Conservation (phyloP, 2,113 vertebrate genomes). For the Phoenicopterus ruber region DNA sequence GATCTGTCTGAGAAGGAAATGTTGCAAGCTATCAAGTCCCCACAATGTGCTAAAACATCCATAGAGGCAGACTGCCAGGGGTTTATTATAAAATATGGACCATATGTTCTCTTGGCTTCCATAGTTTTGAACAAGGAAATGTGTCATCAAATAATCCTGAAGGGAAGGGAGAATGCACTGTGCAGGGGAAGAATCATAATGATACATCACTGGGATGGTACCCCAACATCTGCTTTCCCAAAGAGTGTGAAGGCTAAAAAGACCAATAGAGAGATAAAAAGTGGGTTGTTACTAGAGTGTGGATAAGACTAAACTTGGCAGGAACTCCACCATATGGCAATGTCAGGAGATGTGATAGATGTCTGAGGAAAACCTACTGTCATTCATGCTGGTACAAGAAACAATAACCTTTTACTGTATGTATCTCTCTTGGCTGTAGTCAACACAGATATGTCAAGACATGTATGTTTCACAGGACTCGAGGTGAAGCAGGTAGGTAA, state of each 20-base stretch:
- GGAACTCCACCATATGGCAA: conserved; percentile 6
- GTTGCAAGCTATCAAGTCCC: conserved; percentile 51
- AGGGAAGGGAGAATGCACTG: background rate
- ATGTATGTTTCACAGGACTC: background rate
- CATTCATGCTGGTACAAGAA: background rate
- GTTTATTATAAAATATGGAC: conserved; percentile 47
- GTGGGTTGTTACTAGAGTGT: background rate
- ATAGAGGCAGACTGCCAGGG: conserved; percentile 52
- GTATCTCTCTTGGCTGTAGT: background rate
- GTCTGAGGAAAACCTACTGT: background rate
- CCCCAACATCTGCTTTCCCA: conserved; percentile 18
- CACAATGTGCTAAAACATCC: conserved; percentile 62
- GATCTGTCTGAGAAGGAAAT: conserved; percentile 60
- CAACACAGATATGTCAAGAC: background rate
- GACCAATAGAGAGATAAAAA: conserved; percentile 11
- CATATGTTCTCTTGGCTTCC: conserved; percentile 59
- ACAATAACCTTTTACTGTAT: background rate
- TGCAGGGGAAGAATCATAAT: background rate
- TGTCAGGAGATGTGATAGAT: background rate
- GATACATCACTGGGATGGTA: background rate
- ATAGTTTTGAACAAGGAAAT: conserved; percentile 46
- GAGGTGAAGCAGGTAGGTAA: background rate
- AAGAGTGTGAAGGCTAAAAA: conserved; percentile 21
- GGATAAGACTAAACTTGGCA: conserved; percentile 30
- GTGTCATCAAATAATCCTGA: conserved; percentile 43